Base-by-base conservation (phyloP, 2,113 vertebrate species). In the Hylia prasina region DNA sequence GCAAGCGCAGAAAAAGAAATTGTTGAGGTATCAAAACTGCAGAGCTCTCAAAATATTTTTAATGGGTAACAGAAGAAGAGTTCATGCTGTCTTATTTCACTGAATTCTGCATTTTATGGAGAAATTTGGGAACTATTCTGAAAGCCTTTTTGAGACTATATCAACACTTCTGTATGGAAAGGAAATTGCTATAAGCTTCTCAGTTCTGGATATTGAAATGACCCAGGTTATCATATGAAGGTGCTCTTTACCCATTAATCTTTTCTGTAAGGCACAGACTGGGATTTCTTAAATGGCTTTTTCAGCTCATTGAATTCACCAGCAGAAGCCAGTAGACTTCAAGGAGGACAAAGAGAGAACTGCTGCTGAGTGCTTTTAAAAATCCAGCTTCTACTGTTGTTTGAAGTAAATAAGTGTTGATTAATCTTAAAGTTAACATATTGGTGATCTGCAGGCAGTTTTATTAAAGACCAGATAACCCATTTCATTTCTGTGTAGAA, bases 341-440 rank as follows among this genome's bases (percentile, higher is more conserved):
- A 80, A 1, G n/a, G 13, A 88, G 31, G 44, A 87, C 25, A 35
- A 78, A 44, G 47, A 83, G 21, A 30, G 35, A 56, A 50, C 35
- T 80, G 11, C 27, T 75, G 56, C 72, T 33, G 40, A 51, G 56
- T 51, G 22, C 5, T 87, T 88, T 89, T 57, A 71, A 87, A 94
- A 95, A 45, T 53, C 19, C 19, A 82, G 3, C 27, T 47, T 93
- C 28, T 31, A 8, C 9, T 69, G 57, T 70, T 69, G 24, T 95
- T 95, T 94, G 81, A 94, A 95, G 87, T 68, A 78, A 92, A 19
- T 76, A 93, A 65, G 63, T 77, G 54, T 80, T 96, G 70, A 88
- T 91, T 91, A 85, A 85, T 69, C 61, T 85, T 76, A 56, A 92
- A 68, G 11, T 66, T 89, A 76, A 82, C 23, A 72, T 70, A 68